Conservation (phyloP, 2,113 vertebrate species). For the Trochalopteron elliotii region DNA sequence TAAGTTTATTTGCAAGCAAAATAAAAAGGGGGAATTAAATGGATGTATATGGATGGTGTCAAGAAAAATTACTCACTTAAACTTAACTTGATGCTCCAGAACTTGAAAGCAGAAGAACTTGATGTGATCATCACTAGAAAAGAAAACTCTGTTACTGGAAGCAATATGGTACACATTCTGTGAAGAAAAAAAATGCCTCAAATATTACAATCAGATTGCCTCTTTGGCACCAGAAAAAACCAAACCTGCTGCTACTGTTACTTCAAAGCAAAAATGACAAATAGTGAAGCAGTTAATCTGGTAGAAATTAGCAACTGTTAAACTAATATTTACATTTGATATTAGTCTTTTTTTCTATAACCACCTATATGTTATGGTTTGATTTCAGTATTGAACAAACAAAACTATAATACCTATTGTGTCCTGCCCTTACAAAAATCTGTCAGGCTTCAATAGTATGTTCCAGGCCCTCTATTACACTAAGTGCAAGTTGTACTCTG, state of each 20-base stretch:
- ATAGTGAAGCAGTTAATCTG: background rate
- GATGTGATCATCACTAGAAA: slow-evolving; percentile 91
- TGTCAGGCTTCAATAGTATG: background rate
- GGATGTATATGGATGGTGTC: background rate
- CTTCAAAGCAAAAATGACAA: background rate
- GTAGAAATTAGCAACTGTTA: background rate
- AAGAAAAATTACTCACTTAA: slow-evolving; percentile 82
- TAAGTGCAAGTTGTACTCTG: background rate
- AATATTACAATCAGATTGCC: background rate
- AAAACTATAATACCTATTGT: background rate
- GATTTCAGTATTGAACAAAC: background rate
- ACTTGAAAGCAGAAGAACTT: slow-evolving; percentile 99
- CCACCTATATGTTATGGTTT: background rate
- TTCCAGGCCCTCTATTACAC: background rate
- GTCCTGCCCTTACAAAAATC: background rate
- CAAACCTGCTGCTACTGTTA: background rate
- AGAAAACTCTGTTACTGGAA: background rate
- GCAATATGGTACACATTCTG: background rate
- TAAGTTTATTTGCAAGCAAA: background rate
- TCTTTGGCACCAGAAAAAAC: background rate
- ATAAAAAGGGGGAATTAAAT: background rate
- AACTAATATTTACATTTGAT: background rate
- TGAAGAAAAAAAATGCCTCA: background rate
- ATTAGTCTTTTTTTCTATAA: background rate
- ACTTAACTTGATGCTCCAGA: slow-evolving; percentile 95